A percentile compares a stretch with the other conserved stretches of the same genome.
phyloP scores from a whole-genome alignment of 2,113 vertebrate species.

The Calonectris borealis region DNA sequence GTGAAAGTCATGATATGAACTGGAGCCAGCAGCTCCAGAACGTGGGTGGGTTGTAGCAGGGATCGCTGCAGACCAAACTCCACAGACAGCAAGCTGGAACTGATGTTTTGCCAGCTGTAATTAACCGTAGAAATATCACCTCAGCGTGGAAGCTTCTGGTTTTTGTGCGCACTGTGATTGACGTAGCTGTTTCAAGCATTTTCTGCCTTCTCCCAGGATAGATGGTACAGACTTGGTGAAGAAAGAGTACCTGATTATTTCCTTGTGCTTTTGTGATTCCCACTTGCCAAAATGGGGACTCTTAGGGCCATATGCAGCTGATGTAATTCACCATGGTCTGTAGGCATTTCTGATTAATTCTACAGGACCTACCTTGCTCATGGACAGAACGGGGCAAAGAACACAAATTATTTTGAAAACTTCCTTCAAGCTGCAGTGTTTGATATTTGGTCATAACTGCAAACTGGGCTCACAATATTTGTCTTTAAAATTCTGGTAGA shows the following conservation, averaged over 20 bases:
- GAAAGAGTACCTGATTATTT: not conserved
- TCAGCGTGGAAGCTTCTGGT: not conserved
- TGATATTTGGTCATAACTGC: not conserved
- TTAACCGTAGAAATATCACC: not conserved
- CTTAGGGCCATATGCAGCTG: not conserved
- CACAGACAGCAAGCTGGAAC: not conserved
- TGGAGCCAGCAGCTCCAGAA: not conserved
- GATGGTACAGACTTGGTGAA: not conserved
- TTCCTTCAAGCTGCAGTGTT: not conserved
- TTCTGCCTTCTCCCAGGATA: not conserved
- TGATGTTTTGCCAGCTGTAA: not conserved
- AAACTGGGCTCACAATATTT: not conserved
- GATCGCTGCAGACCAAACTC: not conserved
- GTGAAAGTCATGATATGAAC: not conserved
- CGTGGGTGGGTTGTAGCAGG: not conserved
- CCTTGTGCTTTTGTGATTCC: not conserved
- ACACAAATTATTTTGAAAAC: not conserved
- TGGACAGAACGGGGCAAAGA: not conserved
- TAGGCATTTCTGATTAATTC: not conserved
- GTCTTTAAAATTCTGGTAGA: not conserved
- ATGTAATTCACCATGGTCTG: not conserved
- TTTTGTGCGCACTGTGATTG: not conserved
- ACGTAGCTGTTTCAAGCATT: not conserved
- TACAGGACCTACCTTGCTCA: not conserved
- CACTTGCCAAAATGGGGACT: not conserved